phyloP scores from a whole-genome alignment of 1,140 invertebrate species.

The Heliconius eleuchia region DNA sequence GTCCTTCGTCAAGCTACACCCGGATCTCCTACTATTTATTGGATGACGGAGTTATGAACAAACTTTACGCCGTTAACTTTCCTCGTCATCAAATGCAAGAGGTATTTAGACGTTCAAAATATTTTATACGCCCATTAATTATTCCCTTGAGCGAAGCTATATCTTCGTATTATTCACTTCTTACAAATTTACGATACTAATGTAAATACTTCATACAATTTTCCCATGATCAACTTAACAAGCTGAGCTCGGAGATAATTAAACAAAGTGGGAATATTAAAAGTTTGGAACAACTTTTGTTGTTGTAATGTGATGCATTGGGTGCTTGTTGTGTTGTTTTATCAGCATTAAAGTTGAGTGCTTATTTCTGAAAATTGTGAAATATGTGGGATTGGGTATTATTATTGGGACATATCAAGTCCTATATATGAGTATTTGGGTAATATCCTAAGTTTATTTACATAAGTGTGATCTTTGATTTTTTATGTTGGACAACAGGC shows the following conservation, averaged over 20 bases:
- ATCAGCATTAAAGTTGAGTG: not conserved
- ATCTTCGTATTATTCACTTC: constrained; percentile 63
- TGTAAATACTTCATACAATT: constrained; percentile 73
- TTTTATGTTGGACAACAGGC: too few relatives aligned
- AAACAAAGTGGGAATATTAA: constrained; percentile 13
- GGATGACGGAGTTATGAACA: constrained; percentile 31
- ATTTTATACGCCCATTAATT: constrained; percentile 69
- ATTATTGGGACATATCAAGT: too few relatives aligned
- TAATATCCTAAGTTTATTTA: too few relatives aligned
- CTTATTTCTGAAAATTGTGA: not conserved
- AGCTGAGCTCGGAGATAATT: constrained; percentile 14
- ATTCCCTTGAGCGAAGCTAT: constrained; percentile 53
- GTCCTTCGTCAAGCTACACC: not conserved
- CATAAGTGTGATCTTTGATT: too few relatives aligned
- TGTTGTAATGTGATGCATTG: constrained; percentile 16
- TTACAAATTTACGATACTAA: constrained; percentile 78
- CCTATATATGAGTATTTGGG: too few relatives aligned
- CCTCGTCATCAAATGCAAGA: constrained; percentile 49
- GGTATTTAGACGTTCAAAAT: constrained; percentile 65
- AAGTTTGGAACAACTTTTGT: constrained; percentile 16
- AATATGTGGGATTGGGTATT: not conserved
- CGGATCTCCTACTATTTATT: constrained; percentile 14
- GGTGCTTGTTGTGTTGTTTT: not conserved
- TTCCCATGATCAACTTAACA: constrained; percentile 55
- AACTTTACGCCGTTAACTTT: constrained; percentile 33